Conservation (phyloP, 2,888 invertebrate genomes). For the Epsilonema sp. region DNA sequence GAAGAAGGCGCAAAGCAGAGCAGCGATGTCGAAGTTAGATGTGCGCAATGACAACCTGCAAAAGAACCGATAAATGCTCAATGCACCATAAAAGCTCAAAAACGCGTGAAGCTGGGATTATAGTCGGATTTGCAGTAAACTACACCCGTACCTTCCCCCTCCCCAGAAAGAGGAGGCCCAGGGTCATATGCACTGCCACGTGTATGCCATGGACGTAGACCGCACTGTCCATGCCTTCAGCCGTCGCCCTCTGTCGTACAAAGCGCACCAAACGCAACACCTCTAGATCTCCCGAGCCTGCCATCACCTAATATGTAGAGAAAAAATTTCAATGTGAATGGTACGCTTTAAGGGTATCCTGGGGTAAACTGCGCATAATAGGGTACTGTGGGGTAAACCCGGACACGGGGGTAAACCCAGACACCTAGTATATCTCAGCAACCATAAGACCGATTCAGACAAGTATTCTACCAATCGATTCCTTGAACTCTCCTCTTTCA, state of each 20-base stretch:
- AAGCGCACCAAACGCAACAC: constrained; percentile 61
- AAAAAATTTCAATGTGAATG: too few relatives aligned
- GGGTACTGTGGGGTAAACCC: too few relatives aligned
- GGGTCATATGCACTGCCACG: constrained; percentile 75
- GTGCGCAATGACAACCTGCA: constrained; percentile 35
- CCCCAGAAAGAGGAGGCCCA: constrained; percentile 73
- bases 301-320: constrained; percentile 61
- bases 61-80: not conserved
- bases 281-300: constrained; percentile 70
- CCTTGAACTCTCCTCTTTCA: too few relatives aligned
- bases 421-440: too few relatives aligned
- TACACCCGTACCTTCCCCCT: constrained; percentile 52
- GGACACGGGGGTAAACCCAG: too few relatives aligned
- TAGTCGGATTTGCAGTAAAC: not conserved
- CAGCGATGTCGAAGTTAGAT: constrained; percentile 60
- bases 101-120: not conserved
- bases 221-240: constrained; percentile 37
- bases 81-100: too few relatives aligned
- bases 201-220: constrained; percentile 73
- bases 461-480: too few relatives aligned
- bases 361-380: too few relatives aligned
- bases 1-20: constrained; percentile 71
- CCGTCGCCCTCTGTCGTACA: constrained; percentile 38
- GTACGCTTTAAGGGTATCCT: too few relatives aligned
- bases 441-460: too few relatives aligned